phyloP scores from a whole-genome alignment of 1,140 invertebrate genomes.

The Adoxophyes honmai region DNA sequence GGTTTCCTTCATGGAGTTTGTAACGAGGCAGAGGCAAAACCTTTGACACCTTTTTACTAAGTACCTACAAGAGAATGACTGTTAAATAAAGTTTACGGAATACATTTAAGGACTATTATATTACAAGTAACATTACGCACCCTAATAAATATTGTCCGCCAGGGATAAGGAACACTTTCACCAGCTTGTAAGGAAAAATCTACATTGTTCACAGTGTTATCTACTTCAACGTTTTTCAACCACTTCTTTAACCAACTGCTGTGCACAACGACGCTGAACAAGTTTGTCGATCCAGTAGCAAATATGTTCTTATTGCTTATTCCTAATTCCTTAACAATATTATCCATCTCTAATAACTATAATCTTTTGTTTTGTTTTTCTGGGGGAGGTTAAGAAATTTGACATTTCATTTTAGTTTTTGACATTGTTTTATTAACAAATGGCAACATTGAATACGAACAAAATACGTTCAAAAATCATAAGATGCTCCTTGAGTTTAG shows the following conservation, averaged over 20 bases:
- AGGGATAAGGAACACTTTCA: constrained; percentile 78
- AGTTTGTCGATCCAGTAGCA: constrained; percentile 71
- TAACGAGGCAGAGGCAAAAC: constrained; percentile 84
- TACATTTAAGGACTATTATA: constrained; percentile 1
- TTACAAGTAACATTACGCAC: constrained; percentile 51
- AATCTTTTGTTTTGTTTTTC: constrained; percentile 66
- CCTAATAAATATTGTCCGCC: constrained; percentile 80
- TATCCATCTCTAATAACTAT: constrained; percentile 73
- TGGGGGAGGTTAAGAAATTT: constrained; percentile 30
- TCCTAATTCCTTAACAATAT: constrained; percentile 80
- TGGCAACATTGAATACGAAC: constrained; percentile 18
- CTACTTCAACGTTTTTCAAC: constrained; percentile 77
- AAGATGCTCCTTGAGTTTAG: too few relatives aligned
- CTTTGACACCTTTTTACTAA: constrained; percentile 81
- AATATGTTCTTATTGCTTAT: constrained; percentile 82
- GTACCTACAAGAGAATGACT: constrained; percentile 72
- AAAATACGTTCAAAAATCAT: too few relatives aligned
- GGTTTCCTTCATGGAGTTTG: constrained; percentile 75
- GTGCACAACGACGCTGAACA: constrained; percentile 81
- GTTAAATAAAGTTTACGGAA: not conserved
- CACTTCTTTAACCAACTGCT: constrained; percentile 82
- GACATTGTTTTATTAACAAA: constrained; percentile 20
- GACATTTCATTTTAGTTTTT: constrained; percentile 12
- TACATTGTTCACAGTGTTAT: constrained; percentile 76
- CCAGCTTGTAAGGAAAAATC: constrained; percentile 72